phyloP scores from a whole-genome alignment of 2,113 vertebrate genomes.

The Rhinogobius similis region DNA sequence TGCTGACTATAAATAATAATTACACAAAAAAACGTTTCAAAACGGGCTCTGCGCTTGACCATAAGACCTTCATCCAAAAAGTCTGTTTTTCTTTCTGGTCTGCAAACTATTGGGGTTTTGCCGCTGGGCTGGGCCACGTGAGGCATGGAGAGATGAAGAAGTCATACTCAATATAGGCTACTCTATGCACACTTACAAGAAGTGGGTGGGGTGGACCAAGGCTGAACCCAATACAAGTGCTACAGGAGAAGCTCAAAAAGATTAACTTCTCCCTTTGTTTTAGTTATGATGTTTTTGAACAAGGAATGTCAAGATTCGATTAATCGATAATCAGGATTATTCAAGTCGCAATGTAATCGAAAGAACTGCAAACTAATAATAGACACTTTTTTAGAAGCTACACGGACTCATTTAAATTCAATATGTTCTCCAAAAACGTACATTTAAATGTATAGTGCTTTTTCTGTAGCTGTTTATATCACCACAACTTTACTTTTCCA shows the following conservation, averaged over 20 bases:
- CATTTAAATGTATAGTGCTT: no score
- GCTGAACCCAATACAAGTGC: background rate
- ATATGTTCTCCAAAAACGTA: no score
- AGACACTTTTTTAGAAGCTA: no score
- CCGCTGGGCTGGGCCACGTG: slow-evolving; percentile 64
- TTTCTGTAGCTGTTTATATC: no score
- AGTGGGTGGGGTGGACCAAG: background rate
- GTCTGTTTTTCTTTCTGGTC: slow-evolving; percentile 75
- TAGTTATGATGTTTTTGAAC: no score
- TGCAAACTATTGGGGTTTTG: slow-evolving; percentile 69
- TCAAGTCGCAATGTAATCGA: no score
- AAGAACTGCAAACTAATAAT: no score
- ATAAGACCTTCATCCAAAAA: slow-evolving; percentile 75
- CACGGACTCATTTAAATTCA: no score
- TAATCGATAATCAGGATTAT: no score
- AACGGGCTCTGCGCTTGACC: slow-evolving; percentile 72
- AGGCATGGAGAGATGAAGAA: slow-evolving; percentile 53
- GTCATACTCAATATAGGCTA: slow-evolving; percentile 22
- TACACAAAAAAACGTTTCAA: slow-evolving; percentile 68
- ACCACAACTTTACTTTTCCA: no score
- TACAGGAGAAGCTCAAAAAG: background rate
- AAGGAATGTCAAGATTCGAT: no score
- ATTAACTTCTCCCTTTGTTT: no score
- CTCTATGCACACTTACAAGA: slow-evolving; percentile 10
- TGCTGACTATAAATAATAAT: slow-evolving; percentile 82